phyloP scores from a whole-genome alignment of 2,888 invertebrate genomes.

The Mactromeris polynyma region DNA sequence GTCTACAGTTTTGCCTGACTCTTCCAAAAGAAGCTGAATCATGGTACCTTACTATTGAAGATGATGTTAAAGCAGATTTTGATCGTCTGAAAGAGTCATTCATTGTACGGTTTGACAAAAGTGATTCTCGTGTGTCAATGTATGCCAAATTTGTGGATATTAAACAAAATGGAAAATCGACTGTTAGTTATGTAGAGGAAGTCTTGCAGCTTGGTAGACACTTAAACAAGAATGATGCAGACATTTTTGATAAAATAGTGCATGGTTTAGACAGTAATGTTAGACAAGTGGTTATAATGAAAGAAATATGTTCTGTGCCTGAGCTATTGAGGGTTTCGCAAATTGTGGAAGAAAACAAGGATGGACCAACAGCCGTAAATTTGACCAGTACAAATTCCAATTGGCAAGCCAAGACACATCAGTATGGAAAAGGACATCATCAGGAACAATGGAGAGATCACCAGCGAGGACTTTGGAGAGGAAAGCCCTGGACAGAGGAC shows the following conservation, averaged over 20 bases:
- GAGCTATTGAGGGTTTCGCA: constrained; percentile 21
- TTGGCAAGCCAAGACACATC: background rate
- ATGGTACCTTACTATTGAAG: constrained; percentile 12
- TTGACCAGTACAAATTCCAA: background rate
- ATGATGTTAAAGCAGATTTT: background rate
- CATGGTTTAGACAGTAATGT: constrained; percentile 20
- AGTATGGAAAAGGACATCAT: background rate
- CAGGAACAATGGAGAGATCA: background rate
- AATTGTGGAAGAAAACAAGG: background rate
- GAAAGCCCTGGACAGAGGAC: too few species aligned
- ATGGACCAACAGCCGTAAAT: background rate
- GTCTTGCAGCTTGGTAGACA: background rate
- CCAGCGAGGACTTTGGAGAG: background rate
- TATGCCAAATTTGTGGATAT: background rate
- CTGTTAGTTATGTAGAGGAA: constrained; percentile 1
- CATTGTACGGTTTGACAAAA: background rate
- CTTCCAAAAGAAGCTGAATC: background rate
- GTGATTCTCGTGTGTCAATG: background rate
- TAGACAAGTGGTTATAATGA: constrained; percentile 15
- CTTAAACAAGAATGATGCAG: constrained; percentile 18
- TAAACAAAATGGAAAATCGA: background rate
- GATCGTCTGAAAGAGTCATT: background rate
- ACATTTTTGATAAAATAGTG: constrained; percentile 40
- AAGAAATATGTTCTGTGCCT: constrained; percentile 32
- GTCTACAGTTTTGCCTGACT: constrained; percentile 4